phyloP scores from a whole-genome alignment of 2,888 invertebrate species.

The Acanthosepion pharaonis region DNA sequence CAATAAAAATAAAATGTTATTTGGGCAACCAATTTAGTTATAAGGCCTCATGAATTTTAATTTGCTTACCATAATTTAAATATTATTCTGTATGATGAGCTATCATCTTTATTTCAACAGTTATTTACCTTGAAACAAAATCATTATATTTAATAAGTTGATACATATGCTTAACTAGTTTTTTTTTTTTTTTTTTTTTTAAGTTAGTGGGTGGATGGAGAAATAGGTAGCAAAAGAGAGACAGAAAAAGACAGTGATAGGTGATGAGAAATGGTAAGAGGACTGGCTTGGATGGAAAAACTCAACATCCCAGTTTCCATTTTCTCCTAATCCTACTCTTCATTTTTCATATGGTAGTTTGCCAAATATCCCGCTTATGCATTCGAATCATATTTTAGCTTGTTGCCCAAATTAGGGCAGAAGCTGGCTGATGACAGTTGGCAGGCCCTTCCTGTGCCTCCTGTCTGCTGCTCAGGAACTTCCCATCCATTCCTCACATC shows the following conservation, averaged over 20 bases:
- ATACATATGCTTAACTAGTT: neutral
- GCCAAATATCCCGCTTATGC: constrained; percentile 45
- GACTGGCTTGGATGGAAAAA: constrained; percentile 21
- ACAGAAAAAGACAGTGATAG: constrained; percentile 36
- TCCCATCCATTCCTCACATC: constrained; percentile 22
- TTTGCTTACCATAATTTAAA: neutral
- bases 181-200: neutral
- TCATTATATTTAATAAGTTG: constrained; percentile 1
- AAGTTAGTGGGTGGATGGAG: neutral
- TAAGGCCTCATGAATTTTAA: neutral
- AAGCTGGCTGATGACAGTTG: constrained; percentile 47
- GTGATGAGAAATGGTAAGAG: constrained; percentile 8
- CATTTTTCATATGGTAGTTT: constrained; percentile 44
- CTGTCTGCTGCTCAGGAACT: constrained; percentile 33
- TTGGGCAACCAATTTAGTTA: neutral
- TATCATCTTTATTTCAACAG: neutral
- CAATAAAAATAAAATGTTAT: neutral
- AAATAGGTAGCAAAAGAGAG: neutral
- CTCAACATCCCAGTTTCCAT: constrained; percentile 4
- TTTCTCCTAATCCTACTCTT: constrained; percentile 41
- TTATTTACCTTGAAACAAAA: neutral
- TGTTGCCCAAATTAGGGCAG: constrained; percentile 45
- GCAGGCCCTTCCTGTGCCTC: constrained; percentile 40
- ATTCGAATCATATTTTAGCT: constrained; percentile 46
- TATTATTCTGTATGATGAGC: neutral